A percentile compares a stretch with the other conserved stretches of the same genome.
These are phyloP conservation scores for Sprattus sprattus DNA, from an alignment of 2,113 vertebrate species.

Conservation along the genomic window DNA sequence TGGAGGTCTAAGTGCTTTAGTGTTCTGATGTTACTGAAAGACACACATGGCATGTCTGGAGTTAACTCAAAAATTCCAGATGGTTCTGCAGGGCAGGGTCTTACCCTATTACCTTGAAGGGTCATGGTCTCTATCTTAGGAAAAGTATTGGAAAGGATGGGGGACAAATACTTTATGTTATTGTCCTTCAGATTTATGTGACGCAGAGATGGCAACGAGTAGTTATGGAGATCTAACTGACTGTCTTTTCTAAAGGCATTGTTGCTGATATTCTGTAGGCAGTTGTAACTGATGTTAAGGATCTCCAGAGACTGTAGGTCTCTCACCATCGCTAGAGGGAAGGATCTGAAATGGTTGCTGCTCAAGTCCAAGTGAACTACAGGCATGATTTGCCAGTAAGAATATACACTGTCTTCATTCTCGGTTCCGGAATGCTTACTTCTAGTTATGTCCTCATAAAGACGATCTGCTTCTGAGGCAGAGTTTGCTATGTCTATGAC, in stretches of 20 bases:
- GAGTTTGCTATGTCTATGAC: conserved; percentile 54
- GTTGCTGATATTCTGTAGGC: conserved; percentile 63
- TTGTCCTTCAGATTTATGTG: conserved; percentile 70
- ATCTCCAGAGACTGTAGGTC: conserved; percentile 65
- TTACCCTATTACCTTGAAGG: conserved; percentile 69
- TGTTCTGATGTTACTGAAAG: conserved; percentile 58
- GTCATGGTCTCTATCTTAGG: conserved; percentile 68
- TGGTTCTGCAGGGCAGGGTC: conserved; percentile 54
- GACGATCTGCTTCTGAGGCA: conserved; percentile 52
- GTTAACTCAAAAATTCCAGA: not conserved
- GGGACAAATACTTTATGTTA: conserved; percentile 59
- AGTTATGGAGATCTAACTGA: conserved; percentile 18
- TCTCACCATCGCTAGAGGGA: conserved; percentile 69
- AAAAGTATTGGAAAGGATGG: conserved; percentile 65
- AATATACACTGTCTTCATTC: conserved; percentile 52
- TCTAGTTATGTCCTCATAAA: conserved; percentile 58
- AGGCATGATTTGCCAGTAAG: conserved; percentile 46
- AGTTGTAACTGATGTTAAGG: conserved; percentile 75
- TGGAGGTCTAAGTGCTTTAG: conserved; percentile 71
- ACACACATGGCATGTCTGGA: conserved; percentile 55
- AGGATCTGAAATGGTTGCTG: conserved; percentile 68
- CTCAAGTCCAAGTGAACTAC: conserved; percentile 75
- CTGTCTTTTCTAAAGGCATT: conserved; percentile 34
- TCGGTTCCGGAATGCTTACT: conserved; percentile 21
- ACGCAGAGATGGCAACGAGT: conserved; percentile 58